Conservation (phyloP, 2,888 invertebrate species). For the Plebejus argus region DNA sequence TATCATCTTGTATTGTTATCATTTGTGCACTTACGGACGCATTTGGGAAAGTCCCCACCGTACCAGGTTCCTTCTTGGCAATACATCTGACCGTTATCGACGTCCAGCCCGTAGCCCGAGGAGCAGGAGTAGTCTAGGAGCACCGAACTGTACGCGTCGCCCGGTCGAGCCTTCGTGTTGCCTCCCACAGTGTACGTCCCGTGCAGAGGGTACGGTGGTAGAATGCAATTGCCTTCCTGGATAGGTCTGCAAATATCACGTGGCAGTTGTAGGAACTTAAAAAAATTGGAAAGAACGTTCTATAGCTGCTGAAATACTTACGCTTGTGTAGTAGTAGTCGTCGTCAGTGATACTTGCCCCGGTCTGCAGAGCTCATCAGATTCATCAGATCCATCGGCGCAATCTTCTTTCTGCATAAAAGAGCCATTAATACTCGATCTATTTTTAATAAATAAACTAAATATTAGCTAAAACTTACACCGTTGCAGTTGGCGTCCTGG, state of each 20-base stretch:
- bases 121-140: slow-evolving; percentile 55
- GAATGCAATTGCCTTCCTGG: slow-evolving; percentile 49
- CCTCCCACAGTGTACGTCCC: slow-evolving; percentile 53
- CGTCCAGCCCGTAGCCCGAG: slow-evolving; percentile 51
- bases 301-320: slow-evolving; percentile 19
- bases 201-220: slow-evolving; percentile 57
- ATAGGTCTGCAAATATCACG: slow-evolving; percentile 43
- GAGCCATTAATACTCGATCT: slow-evolving; percentile 37
- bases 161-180: slow-evolving; percentile 48
- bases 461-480: slow-evolving; percentile 46
- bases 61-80: slow-evolving; percentile 58
- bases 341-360: slow-evolving; percentile 44
- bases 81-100: slow-evolving; percentile 41
- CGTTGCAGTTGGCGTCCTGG: slow-evolving; percentile 75
- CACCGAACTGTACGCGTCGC: slow-evolving; percentile 47
- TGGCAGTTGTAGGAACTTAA: slow-evolving; percentile 31
- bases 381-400: slow-evolving; percentile 51
- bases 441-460: slow-evolving; percentile 1
- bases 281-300: slow-evolving; percentile 3
- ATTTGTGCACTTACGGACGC: slow-evolving; percentile 50
- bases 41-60: slow-evolving; percentile 41
- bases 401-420: slow-evolving; percentile 41
- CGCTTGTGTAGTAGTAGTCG: slow-evolving; percentile 39
- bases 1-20: background rate
- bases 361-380: slow-evolving; percentile 45